phyloP scores from a whole-genome alignment of 2,888 invertebrate species.

The Sicus ferrugineus region DNA sequence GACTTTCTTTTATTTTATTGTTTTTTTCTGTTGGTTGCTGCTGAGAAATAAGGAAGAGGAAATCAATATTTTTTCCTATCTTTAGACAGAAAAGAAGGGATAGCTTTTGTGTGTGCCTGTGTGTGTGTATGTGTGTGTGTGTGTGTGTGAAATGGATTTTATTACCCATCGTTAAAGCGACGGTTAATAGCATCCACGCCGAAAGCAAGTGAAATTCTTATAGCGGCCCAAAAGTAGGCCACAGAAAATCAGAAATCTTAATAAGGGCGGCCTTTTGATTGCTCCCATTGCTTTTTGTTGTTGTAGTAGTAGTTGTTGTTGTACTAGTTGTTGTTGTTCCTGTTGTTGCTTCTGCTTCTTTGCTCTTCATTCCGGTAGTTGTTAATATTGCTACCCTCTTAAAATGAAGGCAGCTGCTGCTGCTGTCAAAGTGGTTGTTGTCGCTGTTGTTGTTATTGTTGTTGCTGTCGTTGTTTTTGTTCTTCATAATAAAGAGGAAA shows the following conservation, averaged over 20 bases:
- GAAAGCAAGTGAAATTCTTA: not conserved
- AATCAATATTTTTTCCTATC: slow-evolving; percentile 6
- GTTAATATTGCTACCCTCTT: no score
- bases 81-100: not conserved
- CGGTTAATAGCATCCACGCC: not conserved
- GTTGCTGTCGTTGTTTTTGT: not conserved
- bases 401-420: no score
- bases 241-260: slow-evolving; percentile 22
- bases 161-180: not conserved
- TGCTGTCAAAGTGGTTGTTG: no score
- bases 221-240: slow-evolving; percentile 22
- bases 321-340: not conserved
- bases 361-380: no score
- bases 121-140: not conserved
- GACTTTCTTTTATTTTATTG: not conserved
- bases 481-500: not conserved
- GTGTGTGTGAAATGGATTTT: not conserved
- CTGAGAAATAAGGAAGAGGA: not conserved
- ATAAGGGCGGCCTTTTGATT: slow-evolving; percentile 28
- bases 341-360: slow-evolving; percentile 7
- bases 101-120: not conserved
- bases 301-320: not conserved
- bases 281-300: no score
- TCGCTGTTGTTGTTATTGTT: not conserved
- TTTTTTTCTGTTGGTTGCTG: no score